Base-by-base conservation (phyloP, 2,113 vertebrate genomes). In the Tupaia tana region DNA sequence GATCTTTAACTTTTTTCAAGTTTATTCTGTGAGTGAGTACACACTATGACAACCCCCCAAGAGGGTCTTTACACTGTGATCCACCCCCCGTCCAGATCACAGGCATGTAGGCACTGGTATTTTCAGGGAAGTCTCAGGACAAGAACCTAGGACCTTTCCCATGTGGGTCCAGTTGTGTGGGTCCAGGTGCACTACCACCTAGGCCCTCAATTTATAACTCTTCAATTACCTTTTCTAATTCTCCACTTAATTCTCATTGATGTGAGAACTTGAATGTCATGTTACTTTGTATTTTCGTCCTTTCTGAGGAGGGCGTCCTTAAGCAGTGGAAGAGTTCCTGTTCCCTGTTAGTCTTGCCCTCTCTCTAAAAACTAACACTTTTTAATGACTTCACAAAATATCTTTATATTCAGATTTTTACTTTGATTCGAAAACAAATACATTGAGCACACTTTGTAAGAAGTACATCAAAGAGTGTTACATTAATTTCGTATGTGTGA, bases 401-500 rank as follows among this genome's bases (percentile, higher is more conserved):
- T 77, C 22, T 86, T 96, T 20, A 0, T n/a, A 20, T 93, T 85
- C 92, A 22, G n/a, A 78, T 96, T 88, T 88, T 93, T 64, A 78
- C 15, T 85, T 71, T 79, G 58, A 34, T 7, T 80, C 11, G 0
- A 12, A 90, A 88, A 43, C 19, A 84, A 19, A 89, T 64, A n/a
- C 22, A 43, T n/a, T 87, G 15, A 69, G 56, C n/a, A 64, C 22
- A 11, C 31, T 86, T 73, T 79, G 7, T 70, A 75, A 95, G 74
- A 24, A 89, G 11, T 52, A 66, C 18, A 25, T 43, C 6, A 22
- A 70, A 84, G 31, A 95, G n/a, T 96, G 61, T n/a, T 56, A 31
- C 75, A 25, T 64, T 82, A 20, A n/a, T 77, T 67, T 70, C 78
- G 29, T 78, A 66, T 80, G 6, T 73, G 52, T 84, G 63, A 56